Base-by-base conservation (phyloP, 2,888 invertebrate genomes). In the Phragmatobia fuliginosa region DNA sequence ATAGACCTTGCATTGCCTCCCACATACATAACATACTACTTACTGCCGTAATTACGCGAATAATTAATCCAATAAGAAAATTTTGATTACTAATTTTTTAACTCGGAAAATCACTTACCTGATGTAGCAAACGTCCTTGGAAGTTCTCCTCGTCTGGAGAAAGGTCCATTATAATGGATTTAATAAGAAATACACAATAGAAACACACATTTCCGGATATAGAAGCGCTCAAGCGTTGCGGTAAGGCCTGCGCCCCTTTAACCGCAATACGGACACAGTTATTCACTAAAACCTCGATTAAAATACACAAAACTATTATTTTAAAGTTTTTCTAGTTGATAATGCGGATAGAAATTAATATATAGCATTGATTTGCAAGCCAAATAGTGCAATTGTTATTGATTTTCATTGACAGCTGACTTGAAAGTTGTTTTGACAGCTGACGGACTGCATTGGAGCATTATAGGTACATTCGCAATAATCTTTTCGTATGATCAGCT, bases 141-240 rank as follows among this genome's bases (percentile, higher is more conserved):
- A 97, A 97, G 88, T 97, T 96, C 85, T 97, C 97, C 83, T 97
- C 97, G 83, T 97, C 97, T n/a, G 97, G 97, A n/a, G 97, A 97
- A 70, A 97, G 96, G 91, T 97, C 97, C 94, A 97, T 95, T 87
- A 78, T 78, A 70, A 70, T 73, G 10, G 65, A 73, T 84, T 85
- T 71, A 73, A 79, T 74, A 76, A 71, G 70, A 84, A 85, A 84
- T 82, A 85, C 73, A 77, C 77, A 76, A 80, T 75, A 81, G 87
- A 86, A 86, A 83, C 81, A 75, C 73, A 87, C 87, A 88, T 92
- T 90, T 91, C 90, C 90, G 89, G 87, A 77, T 73, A 77, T 82
- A 87, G 79, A 87, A 68, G 80, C 91, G 87, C 78, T 92, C 84
- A 86, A 90, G 88, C 94, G 92, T 92, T 90, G 85, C 92, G 82